Base-by-base conservation (phyloP, 2,113 vertebrate genomes). In the Mastomys natalensis region DNA sequence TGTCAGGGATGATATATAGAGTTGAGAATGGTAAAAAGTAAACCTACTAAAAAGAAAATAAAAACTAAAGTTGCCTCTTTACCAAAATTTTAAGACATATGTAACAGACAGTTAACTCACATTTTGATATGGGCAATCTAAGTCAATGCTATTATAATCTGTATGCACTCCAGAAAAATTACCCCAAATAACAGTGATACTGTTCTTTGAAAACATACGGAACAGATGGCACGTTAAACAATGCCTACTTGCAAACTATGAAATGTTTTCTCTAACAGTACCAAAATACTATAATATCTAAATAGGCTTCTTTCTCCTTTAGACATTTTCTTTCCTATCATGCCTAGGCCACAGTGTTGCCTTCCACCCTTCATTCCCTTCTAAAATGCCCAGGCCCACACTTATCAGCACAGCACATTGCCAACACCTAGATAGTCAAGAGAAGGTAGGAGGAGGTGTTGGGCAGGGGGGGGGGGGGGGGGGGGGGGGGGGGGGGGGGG, bases 41-140 rank as follows among this genome's bases (percentile, higher is more conserved):
- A 91, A 22, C 29, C 60, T 45, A 92, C 40, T 43, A 91, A 88
- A 82, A 94, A 74, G 48, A 95, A 2, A 97, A 89, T 43, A 78
- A 89, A 70, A 87, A 89, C 26, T 60, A n/a, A 93, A 76, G 3
- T 81, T 93, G 82, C 11, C 55, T 81, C 78, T 66, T 53, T 76
- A n/a, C 64, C 40, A 96, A 96, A 97, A 62, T 24, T 89, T 84
- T 82, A 43, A 93, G 51, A 68, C n/a, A 43, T 81, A 94, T 80
- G 45, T 87, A 76, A 89, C 86, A 97, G 85, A 93, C 15, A 80
- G 16, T 93, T 77, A 89, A 89, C 43, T 89, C 11, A 74, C 29
- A 73, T 29, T 92, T 51, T 76, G 51, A 89, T 45, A 45, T 24
- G 16, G 17, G 7, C 43, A 37, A 9, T 92, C 82, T 51, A 74